A percentile compares a stretch with the other conserved stretches of the same genome.
phyloP scores from a whole-genome alignment of 2,113 vertebrate genomes.

The Eupsittula cactorum region DNA sequence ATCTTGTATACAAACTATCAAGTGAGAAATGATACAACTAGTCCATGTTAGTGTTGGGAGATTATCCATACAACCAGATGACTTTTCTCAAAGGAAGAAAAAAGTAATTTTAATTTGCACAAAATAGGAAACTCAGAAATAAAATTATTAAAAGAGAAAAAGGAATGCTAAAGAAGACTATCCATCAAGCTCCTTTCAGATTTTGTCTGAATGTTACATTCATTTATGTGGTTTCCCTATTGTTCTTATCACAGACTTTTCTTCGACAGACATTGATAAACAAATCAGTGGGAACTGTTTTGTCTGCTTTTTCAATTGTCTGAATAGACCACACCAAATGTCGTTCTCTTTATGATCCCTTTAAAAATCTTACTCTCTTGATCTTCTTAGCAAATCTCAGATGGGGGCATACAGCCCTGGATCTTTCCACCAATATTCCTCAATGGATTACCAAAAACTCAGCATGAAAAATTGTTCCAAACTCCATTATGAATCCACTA shows the following conservation, averaged over 20 bases:
- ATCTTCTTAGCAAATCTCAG: neutral
- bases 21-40: neutral
- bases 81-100: neutral
- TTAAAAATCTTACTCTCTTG: neutral
- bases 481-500: neutral
- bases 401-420: neutral
- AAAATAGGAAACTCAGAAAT: neutral
- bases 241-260: neutral
- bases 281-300: neutral
- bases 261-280: neutral
- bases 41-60: neutral
- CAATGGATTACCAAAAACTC: neutral
- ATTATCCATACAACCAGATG: neutral
- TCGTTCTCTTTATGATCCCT: neutral
- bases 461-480: neutral
- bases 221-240: neutral
- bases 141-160: neutral
- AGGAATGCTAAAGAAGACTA: neutral
- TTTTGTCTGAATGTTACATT: neutral
- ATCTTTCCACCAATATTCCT: neutral
- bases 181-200: neutral
- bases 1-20: neutral
- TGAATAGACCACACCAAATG: neutral
- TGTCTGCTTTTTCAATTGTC: neutral
- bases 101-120: neutral